phyloP scores from a whole-genome alignment of 1,140 invertebrate genomes.

The Drosophila lowei region DNA sequence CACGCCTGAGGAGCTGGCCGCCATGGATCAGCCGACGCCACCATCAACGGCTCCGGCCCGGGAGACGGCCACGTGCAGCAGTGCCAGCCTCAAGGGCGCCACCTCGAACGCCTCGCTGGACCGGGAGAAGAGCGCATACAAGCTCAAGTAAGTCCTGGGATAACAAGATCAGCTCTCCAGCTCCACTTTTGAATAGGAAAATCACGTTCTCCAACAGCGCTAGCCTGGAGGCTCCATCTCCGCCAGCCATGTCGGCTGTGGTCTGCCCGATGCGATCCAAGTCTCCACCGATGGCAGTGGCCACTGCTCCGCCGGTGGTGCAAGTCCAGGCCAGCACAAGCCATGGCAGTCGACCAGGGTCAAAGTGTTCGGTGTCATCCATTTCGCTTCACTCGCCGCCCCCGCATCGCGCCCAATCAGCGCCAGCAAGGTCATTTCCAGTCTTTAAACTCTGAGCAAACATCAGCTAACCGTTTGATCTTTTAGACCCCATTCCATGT shows the following conservation, averaged over 20 bases:
- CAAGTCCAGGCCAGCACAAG: conserved; percentile 34
- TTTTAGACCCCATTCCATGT: conserved; percentile 69
- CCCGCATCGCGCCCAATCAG: conserved; percentile 65
- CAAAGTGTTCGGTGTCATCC: conserved; percentile 68
- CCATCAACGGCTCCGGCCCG: conserved; percentile 75
- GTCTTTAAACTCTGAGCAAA: neutral
- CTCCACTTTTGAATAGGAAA: conserved; percentile 67
- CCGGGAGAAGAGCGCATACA: conserved; percentile 42
- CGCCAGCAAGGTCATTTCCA: conserved; percentile 53
- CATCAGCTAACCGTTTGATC: too few species aligned
- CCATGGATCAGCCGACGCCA: conserved; percentile 77
- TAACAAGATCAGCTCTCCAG: neutral
- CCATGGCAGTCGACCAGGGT: conserved; percentile 46
- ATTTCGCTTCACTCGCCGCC: conserved; percentile 73
- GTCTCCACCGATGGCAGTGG: conserved; percentile 3
- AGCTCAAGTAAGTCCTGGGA: conserved; percentile 56
- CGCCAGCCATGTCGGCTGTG: conserved; percentile 6
- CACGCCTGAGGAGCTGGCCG: conserved; percentile 76
- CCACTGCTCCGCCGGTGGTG: conserved; percentile 29
- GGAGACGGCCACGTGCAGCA: conserved; percentile 65
- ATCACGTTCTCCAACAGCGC: conserved; percentile 75
- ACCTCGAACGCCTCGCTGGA: conserved; percentile 60
- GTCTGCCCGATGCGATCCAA: conserved; percentile 48
- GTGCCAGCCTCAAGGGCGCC: conserved; percentile 36
- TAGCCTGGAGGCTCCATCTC: conserved; percentile 42